Conservation (phyloP, 1,140 invertebrate species). For the Pseudomyrmex concolor region DNA sequence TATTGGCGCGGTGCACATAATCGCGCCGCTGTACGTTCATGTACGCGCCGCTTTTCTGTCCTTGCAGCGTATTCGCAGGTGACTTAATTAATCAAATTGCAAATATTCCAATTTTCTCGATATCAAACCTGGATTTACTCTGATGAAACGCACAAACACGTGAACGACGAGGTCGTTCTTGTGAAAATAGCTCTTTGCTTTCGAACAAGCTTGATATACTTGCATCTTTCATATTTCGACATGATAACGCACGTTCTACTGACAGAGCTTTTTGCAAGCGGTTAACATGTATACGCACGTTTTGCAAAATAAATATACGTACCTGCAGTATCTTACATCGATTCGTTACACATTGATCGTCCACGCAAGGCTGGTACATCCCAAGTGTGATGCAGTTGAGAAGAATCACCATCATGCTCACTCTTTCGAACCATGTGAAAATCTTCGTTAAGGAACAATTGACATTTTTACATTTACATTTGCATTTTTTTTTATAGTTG, state of each 20-base stretch:
- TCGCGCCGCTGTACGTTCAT: too few relatives aligned
- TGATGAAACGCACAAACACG: slow-evolving; percentile 3
- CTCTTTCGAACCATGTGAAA: slow-evolving; percentile 98
- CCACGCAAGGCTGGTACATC: slow-evolving; percentile 99
- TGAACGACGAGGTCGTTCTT: slow-evolving; percentile 4
- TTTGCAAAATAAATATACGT: slow-evolving; percentile 69
- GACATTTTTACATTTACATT: slow-evolving; percentile 15
- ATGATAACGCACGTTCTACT: slow-evolving; percentile 20
- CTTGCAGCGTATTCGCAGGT: not conserved
- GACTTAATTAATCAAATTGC: slow-evolving; percentile 27
- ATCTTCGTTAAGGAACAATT: slow-evolving; percentile 89
- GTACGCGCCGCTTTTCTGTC: too few relatives aligned
- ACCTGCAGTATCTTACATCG: slow-evolving; percentile 97
- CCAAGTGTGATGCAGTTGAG: slow-evolving; percentile 99
- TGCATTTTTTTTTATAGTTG: too few relatives aligned
- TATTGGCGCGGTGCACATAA: slow-evolving; percentile 14
- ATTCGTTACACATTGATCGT: slow-evolving; percentile 96
- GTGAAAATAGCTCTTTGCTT: slow-evolving; percentile 25
- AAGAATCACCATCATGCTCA: slow-evolving; percentile 99
- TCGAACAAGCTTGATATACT: slow-evolving; percentile 13
- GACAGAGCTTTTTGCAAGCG: not conserved
- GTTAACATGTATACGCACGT: not conserved
- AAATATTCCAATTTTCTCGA: slow-evolving; percentile 20
- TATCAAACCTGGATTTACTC: not conserved
- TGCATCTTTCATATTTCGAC: not conserved